These are phyloP conservation scores for Tenebrosternarchus preto DNA, from an alignment of 2,113 vertebrate species.

Conservation along the genomic window DNA sequence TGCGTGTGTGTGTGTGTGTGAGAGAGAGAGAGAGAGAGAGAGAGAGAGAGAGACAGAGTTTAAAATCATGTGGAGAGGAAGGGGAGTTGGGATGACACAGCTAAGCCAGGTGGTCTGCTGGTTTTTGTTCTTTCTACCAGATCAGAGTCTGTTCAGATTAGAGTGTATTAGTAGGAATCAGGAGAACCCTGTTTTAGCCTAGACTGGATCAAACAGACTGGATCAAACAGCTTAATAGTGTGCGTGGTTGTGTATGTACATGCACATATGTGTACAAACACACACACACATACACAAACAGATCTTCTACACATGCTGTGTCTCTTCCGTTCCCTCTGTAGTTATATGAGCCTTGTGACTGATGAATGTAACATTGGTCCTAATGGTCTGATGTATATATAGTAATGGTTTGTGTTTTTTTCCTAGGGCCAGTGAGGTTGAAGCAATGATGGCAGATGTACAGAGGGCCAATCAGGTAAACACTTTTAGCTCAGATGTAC, in stretches of 20 bases:
- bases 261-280: neutral
- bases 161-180: slow-evolving; percentile 59
- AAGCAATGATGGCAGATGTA: slow-evolving; percentile 86
- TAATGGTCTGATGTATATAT: neutral
- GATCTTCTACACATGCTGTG: neutral
- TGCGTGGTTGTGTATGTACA: slow-evolving; percentile 25
- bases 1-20: too few species aligned
- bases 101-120: slow-evolving; percentile 47
- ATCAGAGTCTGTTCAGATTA: slow-evolving; percentile 64
- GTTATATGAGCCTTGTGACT: too few species aligned
- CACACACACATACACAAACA: neutral
- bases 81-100: slow-evolving; percentile 38
- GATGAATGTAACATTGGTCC: too few species aligned
- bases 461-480: slow-evolving; percentile 89
- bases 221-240: slow-evolving; percentile 24
- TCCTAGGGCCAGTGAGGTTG: slow-evolving; percentile 81
- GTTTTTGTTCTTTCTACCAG: slow-evolving; percentile 33
- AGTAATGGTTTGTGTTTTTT: slow-evolving; percentile 32
- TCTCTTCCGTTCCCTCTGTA: too few species aligned
- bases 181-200: slow-evolving; percentile 56
- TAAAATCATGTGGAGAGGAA: neutral
- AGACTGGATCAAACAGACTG: slow-evolving; percentile 23
- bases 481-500: slow-evolving; percentile 62
- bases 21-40: too few species aligned
- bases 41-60: too few species aligned